Evolutionary conservation across 2,888 invertebrate species (phyloP).

Genomic region (Ariolimax columbianus): DNA sequence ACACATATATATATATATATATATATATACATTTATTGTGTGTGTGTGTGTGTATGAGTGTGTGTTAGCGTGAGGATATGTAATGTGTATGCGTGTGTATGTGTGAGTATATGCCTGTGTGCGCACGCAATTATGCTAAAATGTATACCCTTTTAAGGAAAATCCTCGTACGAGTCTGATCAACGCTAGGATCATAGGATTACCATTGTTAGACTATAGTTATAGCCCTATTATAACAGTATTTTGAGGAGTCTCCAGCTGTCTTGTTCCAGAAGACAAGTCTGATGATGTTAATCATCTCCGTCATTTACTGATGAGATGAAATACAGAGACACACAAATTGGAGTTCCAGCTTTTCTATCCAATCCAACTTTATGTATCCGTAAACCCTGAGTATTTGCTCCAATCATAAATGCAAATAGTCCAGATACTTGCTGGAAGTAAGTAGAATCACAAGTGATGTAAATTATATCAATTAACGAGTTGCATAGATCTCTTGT

Average conservation of each 20-base stretch:
- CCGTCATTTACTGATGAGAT: background rate
- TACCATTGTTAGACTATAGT: background rate
- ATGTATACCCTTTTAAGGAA: background rate
- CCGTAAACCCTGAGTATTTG: background rate
- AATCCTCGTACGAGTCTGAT: background rate
- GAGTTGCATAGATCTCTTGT: background rate
- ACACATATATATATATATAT: too few relatives aligned
- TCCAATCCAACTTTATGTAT: background rate
- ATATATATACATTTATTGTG: background rate
- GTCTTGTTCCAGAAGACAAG: background rate
- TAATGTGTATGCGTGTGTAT: background rate
- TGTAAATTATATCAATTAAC: slow-evolving; percentile 14
- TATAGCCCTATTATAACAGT: background rate
- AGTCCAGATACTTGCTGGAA: background rate
- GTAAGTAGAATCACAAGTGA: background rate
- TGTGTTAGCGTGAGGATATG: background rate
- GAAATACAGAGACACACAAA: background rate
- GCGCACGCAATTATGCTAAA: background rate
- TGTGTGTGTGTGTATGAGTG: background rate
- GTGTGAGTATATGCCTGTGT: background rate
- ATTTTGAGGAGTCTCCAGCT: background rate
- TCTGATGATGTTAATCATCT: background rate
- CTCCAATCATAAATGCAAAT: background rate
- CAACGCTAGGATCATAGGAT: background rate
- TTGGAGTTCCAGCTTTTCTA: background rate